Conservation (phyloP, 2,797 vertebrate species). For the Sus cebifrons region DNA sequence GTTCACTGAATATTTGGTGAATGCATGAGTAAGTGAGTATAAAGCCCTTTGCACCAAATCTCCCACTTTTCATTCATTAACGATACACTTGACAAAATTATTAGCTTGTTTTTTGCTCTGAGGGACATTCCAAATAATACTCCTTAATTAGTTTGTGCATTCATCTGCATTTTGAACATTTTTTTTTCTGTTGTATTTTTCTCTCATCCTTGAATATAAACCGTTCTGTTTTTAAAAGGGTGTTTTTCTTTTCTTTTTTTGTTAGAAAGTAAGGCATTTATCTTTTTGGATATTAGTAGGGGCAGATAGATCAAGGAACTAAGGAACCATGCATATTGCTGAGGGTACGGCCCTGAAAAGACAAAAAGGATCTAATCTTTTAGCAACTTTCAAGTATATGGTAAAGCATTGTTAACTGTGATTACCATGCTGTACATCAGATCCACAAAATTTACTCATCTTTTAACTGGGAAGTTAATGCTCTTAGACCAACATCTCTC, state of each 20-base stretch:
- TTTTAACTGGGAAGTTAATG: background rate
- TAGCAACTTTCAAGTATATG: background rate
- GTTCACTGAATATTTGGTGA: background rate
- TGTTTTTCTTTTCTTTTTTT: background rate
- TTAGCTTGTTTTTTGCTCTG: background rate
- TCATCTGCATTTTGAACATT: conserved; percentile 21
- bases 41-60: background rate
- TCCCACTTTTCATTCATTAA: conserved; percentile 12
- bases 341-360: too few species aligned
- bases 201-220: conserved; percentile 5
- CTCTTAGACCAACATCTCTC: background rate
- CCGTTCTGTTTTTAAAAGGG: conserved; percentile 30
- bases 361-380: background rate
- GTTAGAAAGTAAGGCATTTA: conserved; percentile 35
- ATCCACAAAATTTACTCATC: background rate
- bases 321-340: background rate
- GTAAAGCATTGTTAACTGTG: background rate
- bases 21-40: background rate
- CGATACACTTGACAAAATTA: background rate
- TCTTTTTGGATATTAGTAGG: background rate
- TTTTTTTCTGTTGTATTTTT: conserved; percentile 19
- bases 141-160: background rate
- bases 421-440: background rate
- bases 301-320: background rate
- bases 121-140: background rate